Evolutionary conservation across 1,140 invertebrate genomes (phyloP), one percentile per base, ranked within the genome.

Genomic region (Marisa cornuarietis): DNA sequence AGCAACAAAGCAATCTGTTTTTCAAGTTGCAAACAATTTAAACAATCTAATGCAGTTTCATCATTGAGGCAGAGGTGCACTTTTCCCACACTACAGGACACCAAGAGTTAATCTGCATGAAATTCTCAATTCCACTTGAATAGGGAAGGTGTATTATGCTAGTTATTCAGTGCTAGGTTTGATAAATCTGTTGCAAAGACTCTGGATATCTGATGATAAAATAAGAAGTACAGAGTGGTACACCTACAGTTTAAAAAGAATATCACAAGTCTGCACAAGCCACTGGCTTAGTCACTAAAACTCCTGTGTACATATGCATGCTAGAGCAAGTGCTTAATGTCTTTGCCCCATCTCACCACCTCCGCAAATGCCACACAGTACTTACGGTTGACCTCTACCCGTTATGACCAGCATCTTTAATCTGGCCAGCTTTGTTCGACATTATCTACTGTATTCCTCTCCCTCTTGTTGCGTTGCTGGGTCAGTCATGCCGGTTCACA

Each of bases 301-400:
- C 65, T 68, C 22, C 65, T 31, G 65, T 24, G 65, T 68, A 68
- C 65, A 68, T n/a, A 68, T 24, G 24, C 65, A 65, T 77, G 76
- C 54, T 58, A 58, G 54, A 58, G 54, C 54, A 58, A 58, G 54
- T 58, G 54, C 16, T 11, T 18, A 18, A 58, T 58, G 9, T 58
- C 54, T 77, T 65, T 77, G 78, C 71, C 71, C 63, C 61, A 65
- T 66, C 31, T 65, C 71, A 73, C 75, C 63, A 69, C 71, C 72
- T 81, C 75, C 73, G 75, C 76, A 83, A 79, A 75, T 81, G 82
- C 82, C 82, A 83, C 82, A 79, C 82, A 83, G 82, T 83, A 83
- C 82, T 83, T 83, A 83, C 82, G 82, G 61, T 79, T 79, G 52
- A 77, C 76, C 76, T 66, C 76, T 77, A 73, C 71, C 58, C 62